phyloP scores from a whole-genome alignment of 2,888 invertebrate species.

The Morpho helenor region DNA sequence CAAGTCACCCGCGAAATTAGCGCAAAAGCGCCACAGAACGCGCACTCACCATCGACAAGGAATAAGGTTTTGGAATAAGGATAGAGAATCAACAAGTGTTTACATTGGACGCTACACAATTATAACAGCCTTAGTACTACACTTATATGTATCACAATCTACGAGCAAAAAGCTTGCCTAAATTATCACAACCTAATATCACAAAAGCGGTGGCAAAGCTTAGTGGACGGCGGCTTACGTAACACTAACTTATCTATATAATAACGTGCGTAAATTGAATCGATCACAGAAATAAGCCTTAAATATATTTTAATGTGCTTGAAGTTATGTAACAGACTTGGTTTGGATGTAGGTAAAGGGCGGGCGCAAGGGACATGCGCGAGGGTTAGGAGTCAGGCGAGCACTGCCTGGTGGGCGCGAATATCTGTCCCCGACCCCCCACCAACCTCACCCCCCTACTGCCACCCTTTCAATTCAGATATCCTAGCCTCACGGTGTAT shows the following conservation, averaged over 20 bases:
- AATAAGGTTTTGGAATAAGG: constrained; percentile 13
- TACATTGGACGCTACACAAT: constrained; percentile 13
- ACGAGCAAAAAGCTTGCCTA: constrained; percentile 73
- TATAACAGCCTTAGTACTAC: constrained; percentile 4
- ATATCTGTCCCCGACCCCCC: constrained; percentile 25
- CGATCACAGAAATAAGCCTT: constrained; percentile 76
- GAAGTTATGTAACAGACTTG: constrained; percentile 69
- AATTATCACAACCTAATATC: constrained; percentile 77
- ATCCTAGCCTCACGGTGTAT: constrained; percentile 20
- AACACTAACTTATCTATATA: constrained; percentile 68
- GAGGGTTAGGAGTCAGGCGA: constrained; percentile 65
- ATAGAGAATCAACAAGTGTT: constrained; percentile 37
- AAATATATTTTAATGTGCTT: constrained; percentile 54
- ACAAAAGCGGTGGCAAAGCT: constrained; percentile 76
- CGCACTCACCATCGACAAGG: constrained; percentile 43
- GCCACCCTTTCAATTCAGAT: constrained; percentile 26
- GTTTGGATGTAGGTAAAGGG: constrained; percentile 52
- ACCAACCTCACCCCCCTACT: constrained; percentile 31
- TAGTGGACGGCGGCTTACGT: constrained; percentile 77
- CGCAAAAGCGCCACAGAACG: constrained; percentile 30
- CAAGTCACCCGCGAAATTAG: constrained; percentile 45
- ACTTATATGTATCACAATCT: constrained; percentile 32
- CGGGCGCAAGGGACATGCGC: constrained; percentile 63
- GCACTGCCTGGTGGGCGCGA: constrained; percentile 55
- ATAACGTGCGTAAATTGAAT: constrained; percentile 71